Conservation (phyloP, 1,140 invertebrate species). For the Achatina immaculata region DNA sequence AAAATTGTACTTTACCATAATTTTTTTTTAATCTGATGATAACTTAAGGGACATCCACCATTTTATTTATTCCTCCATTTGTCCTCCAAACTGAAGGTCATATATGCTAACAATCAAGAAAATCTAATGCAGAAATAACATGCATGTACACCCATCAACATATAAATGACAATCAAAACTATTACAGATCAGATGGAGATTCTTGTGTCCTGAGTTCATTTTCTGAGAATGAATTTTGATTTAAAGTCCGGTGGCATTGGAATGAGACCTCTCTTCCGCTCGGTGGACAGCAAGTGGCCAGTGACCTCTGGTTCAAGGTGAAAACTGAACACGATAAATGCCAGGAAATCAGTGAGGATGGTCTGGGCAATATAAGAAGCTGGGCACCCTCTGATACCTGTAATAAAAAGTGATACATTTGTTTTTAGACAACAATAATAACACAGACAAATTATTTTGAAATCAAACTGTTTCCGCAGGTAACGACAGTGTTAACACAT, state of each 20-base stretch:
- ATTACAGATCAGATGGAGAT: no score
- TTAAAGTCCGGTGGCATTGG: constrained; percentile 28
- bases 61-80: no score
- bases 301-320: constrained; percentile 12
- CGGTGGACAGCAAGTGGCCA: background rate
- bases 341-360: background rate
- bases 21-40: no score
- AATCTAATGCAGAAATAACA: no score
- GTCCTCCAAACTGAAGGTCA: no score
- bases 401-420: background rate
- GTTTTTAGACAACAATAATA: background rate
- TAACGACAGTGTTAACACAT: no score
- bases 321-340: constrained; percentile 16
- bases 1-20: no score
- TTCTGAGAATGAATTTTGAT: constrained; percentile 9
- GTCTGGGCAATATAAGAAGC: constrained; percentile 26
- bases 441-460: background rate
- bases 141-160: no score
- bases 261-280: constrained; percentile 20
- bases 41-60: no score
- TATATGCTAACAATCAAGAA: no score
- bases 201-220: constrained; percentile 17
- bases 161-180: no score
- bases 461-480: no score
- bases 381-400: constrained; percentile 32